Conservation (phyloP, 2,797 vertebrate species). For the Pipistrellus nathusii region DNA sequence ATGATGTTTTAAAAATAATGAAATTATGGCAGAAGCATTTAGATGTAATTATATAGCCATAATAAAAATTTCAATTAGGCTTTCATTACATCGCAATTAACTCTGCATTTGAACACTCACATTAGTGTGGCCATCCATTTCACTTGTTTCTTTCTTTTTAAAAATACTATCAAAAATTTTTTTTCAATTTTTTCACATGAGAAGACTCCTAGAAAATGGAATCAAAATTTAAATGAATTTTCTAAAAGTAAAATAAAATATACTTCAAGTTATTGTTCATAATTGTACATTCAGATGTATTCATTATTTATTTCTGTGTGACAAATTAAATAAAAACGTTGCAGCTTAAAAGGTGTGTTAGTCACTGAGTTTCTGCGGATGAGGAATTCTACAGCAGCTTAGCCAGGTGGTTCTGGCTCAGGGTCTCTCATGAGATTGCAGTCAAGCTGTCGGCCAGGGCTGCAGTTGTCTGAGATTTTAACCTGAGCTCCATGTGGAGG, state of each 20-base stretch:
- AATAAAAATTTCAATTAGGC: slow-evolving; percentile 79
- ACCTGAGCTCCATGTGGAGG: not conserved
- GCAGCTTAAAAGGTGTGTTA: not conserved
- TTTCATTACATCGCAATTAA: slow-evolving; percentile 80
- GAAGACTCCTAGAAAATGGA: slow-evolving; percentile 36
- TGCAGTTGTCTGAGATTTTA: not conserved
- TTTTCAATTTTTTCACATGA: slow-evolving; percentile 44
- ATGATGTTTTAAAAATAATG: slow-evolving; percentile 80
- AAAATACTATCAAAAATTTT: slow-evolving; percentile 40
- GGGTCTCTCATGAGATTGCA: not conserved
- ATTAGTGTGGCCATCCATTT: slow-evolving; percentile 60
- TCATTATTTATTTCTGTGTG: not conserved
- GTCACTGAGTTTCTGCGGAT: slow-evolving; percentile 21
- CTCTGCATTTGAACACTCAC: slow-evolving; percentile 67
- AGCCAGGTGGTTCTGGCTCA: not conserved
- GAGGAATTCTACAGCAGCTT: not conserved
- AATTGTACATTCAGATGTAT: not conserved
- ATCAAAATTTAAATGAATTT: slow-evolving; percentile 55
- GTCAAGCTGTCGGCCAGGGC: not conserved
- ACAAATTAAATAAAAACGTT: slow-evolving; percentile 21
- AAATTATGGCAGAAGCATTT: slow-evolving; percentile 78
- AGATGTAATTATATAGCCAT: slow-evolving; percentile 75
- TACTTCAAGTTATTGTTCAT: slow-evolving; percentile 24
- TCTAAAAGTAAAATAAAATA: slow-evolving; percentile 25
- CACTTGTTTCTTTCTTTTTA: slow-evolving; percentile 68